A percentile compares a stretch with the other conserved stretches of the same genome.
Evolutionary conservation across 2,113 vertebrate species (phyloP).

Genomic region (Gavia stellata): DNA sequence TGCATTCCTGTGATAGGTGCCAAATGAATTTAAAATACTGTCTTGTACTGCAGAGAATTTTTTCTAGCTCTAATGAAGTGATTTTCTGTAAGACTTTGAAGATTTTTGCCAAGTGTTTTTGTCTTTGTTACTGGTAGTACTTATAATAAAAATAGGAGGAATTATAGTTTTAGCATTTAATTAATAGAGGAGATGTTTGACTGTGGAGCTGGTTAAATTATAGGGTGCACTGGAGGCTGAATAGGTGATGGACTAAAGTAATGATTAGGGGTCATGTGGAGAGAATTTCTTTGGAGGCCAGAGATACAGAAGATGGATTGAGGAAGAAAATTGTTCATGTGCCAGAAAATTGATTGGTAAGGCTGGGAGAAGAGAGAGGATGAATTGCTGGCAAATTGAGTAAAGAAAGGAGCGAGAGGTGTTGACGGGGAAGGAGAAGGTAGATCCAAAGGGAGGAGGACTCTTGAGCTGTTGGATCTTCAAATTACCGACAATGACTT

Average conservation of each 20-base stretch:
- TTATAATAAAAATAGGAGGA: neutral
- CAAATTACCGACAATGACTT: neutral
- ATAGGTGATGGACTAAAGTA: neutral
- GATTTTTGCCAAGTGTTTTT: neutral
- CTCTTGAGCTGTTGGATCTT: neutral
- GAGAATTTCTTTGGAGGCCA: neutral
- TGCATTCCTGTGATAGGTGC: slow-evolving; percentile 8
- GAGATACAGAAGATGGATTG: neutral
- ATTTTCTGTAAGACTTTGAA: neutral
- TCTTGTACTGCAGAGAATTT: neutral
- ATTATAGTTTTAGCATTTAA: neutral
- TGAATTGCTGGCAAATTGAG: neutral
- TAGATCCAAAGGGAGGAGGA: neutral
- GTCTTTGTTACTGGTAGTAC: neutral
- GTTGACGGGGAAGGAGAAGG: neutral
- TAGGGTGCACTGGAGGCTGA: neutral
- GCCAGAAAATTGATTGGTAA: neutral
- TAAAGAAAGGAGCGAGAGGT: neutral
- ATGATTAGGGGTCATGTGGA: neutral
- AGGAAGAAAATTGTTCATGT: neutral
- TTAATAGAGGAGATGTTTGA: neutral
- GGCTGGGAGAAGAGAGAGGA: neutral
- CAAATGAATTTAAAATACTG: neutral
- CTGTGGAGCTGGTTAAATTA: neutral
- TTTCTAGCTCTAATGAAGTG: neutral